Conservation (phyloP, 1,140 invertebrate genomes). For the Lordiphosa clarofinis region DNA sequence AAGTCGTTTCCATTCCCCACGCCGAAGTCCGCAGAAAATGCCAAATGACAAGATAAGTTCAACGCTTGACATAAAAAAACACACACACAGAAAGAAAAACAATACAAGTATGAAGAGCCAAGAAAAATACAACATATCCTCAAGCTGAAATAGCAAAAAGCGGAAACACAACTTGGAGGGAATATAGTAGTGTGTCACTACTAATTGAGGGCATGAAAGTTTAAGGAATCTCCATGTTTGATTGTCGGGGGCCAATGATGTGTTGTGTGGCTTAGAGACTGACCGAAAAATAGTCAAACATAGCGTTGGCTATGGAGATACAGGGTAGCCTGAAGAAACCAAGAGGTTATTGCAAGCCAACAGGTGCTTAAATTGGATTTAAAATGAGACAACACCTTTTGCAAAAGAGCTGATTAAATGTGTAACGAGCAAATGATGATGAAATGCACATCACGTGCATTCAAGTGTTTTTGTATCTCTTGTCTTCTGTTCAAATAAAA, state of each 20-base stretch:
- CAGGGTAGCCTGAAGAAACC: conserved; percentile 1
- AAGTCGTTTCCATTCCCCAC: conserved; percentile 25
- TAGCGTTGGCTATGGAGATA: conserved; percentile 24
- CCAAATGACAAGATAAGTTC: conserved; percentile 47
- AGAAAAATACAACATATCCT: conserved; percentile 26
- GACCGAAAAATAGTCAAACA: conserved; percentile 5
- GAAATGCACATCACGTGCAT: conserved; percentile 43
- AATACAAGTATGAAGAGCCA: conserved; percentile 17
- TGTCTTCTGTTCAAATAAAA: conserved; percentile 1
- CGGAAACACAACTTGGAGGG: conserved; percentile 8
- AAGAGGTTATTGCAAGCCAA: not conserved
- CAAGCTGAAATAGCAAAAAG: no score
- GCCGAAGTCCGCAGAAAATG: conserved; percentile 34
- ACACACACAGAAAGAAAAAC: no score
- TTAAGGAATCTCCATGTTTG: conserved; percentile 19
- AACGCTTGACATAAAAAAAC: no score
- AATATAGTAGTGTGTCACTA: conserved; percentile 37
- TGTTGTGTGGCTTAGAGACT: conserved; percentile 39
- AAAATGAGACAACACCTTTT: conserved; percentile 10
- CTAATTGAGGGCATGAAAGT: conserved; percentile 43
- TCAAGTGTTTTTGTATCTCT: conserved; percentile 25
- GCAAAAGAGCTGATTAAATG: no score
- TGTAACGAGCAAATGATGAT: conserved; percentile 37
- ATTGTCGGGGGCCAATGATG: conserved; percentile 14
- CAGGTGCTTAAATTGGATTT: conserved; percentile 13